Conservation (phyloP, 2,888 invertebrate genomes). For the Brachypalpus laphriformis region DNA sequence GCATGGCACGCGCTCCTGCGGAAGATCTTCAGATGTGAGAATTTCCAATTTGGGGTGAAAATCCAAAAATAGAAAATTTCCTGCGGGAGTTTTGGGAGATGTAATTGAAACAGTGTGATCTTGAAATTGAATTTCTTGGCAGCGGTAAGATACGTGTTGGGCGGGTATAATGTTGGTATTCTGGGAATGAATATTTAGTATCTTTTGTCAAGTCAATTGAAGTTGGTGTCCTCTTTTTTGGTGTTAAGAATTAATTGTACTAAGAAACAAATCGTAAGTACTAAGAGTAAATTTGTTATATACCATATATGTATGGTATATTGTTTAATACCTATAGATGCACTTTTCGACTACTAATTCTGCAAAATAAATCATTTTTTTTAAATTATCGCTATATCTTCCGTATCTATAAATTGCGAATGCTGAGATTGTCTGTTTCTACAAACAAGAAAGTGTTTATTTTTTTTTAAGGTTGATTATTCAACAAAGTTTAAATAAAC, state of each 20-base stretch:
- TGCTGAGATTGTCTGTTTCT: too few relatives aligned
- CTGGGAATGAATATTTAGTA: conserved; percentile 37
- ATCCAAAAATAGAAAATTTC: conserved; percentile 57
- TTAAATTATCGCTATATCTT: too few relatives aligned
- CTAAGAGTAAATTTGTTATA: neutral
- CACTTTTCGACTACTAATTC: neutral
- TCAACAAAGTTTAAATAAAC: too few relatives aligned
- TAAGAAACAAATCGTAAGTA: neutral
- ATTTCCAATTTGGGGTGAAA: conserved; percentile 44
- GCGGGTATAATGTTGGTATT: neutral
- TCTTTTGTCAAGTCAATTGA: neutral
- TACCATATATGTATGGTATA: neutral
- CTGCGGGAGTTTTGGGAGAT: conserved; percentile 3
- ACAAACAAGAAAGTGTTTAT: too few relatives aligned
- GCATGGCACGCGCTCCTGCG: conserved; percentile 41
- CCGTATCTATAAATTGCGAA: too few relatives aligned
- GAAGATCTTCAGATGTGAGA: conserved; percentile 33
- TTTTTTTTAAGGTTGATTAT: too few relatives aligned
- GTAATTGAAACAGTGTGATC: conserved; percentile 39
- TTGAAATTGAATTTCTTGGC: conserved; percentile 14
- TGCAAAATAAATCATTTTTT: too few relatives aligned
- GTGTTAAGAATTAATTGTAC: neutral
- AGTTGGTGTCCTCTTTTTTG: neutral
- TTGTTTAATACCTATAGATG: neutral
- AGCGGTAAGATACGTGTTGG: neutral